Percentiles rank a stretch among this genome's conserved stretches.
Evolutionary conservation across 2,113 vertebrate genomes (phyloP).

Genomic region (Meleagris gallopavo): DNA sequence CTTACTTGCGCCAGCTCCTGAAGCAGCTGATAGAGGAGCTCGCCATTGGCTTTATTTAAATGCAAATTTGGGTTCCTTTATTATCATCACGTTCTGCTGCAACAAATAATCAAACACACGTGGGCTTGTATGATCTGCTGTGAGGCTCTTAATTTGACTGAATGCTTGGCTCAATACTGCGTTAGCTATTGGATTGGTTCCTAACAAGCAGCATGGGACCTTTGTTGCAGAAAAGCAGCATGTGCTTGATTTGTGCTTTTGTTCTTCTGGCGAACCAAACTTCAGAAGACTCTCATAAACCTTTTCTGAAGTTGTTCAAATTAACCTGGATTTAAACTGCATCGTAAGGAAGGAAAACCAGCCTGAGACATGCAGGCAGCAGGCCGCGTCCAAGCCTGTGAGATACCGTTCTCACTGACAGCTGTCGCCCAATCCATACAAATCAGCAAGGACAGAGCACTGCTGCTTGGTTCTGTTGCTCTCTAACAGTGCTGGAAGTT

Average conservation of each 20-base stretch:
- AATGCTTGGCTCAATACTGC: constrained; percentile 4
- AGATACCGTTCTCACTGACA: not conserved
- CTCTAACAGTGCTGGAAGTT: not conserved
- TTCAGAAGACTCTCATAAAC: not conserved
- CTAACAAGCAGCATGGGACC: constrained; percentile 36
- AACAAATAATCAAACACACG: constrained; percentile 8
- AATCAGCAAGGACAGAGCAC: accelerated
- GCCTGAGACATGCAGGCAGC: not conserved
- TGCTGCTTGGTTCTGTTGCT: not conserved
- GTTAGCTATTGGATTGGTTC: constrained; percentile 30
- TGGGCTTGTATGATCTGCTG: not conserved
- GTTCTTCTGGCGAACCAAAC: not conserved
- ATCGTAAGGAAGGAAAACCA: not conserved
- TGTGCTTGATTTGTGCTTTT: not conserved
- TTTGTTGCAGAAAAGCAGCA: not conserved
- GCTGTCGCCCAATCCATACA: accelerated
- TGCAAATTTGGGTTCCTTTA: not conserved
- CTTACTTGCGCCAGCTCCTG: accelerated
- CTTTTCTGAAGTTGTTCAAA: not conserved
- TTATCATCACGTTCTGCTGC: not conserved
- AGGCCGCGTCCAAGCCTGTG: not conserved
- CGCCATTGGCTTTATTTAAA: not conserved
- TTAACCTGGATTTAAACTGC: not conserved
- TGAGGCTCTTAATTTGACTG: not conserved
- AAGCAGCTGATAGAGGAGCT: not conserved